phyloP scores from a whole-genome alignment of 2,888 invertebrate species.

The Melanotus villosus region DNA sequence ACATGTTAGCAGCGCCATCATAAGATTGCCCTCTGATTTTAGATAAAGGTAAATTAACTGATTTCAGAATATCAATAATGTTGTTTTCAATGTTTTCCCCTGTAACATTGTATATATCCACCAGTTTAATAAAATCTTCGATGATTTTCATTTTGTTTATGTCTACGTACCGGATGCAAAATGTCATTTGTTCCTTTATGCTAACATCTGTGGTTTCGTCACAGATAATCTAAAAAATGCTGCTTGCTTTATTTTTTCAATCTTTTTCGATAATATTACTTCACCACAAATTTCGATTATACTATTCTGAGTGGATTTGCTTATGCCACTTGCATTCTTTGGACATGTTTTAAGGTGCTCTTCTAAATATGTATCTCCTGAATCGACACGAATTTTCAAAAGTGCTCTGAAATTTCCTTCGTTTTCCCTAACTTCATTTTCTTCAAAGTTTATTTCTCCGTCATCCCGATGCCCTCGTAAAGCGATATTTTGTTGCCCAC shows the following conservation, averaged over 20 bases:
- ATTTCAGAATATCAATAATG: not conserved
- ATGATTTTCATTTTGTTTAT: not conserved
- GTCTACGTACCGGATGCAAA: conserved; percentile 9
- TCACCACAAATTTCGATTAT: not conserved
- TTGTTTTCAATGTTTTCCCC: not conserved
- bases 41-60: not conserved
- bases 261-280: not conserved
- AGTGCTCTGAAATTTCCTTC: not conserved
- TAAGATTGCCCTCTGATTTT: conserved; percentile 15
- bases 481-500: too few relatives aligned
- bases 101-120: not conserved
- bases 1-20: conserved; percentile 1
- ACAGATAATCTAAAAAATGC: conserved; percentile 3
- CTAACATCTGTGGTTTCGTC: conserved; percentile 14
- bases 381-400: not conserved
- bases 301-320: not conserved
- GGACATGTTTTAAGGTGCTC: not conserved
- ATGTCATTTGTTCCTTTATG: conserved; percentile 4
- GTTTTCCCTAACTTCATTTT: not conserved
- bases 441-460: not conserved
- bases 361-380: not conserved
- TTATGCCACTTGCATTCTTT: not conserved
- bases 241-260: not conserved
- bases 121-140: conserved; percentile 5
- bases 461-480: too few relatives aligned